Evolutionary conservation across 2,113 vertebrate species (phyloP).

Genomic region (Corythoichthys intestinalis): DNA sequence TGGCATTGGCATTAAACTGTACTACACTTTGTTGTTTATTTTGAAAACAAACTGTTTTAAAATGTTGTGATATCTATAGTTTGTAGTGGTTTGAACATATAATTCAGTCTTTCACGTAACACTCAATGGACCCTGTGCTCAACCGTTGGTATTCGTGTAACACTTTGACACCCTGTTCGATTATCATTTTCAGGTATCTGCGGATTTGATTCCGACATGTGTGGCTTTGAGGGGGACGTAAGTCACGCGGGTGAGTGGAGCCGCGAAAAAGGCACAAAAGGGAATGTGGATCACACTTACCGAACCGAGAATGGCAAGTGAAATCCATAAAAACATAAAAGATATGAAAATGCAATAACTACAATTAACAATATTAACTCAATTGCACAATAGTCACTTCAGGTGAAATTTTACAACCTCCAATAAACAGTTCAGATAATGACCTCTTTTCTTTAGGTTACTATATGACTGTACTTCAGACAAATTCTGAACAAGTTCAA

Average conservation of each 20-base stretch:
- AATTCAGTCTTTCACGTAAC: too few species aligned
- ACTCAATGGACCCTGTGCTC: too few species aligned
- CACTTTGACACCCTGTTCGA: not conserved
- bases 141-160: too few species aligned
- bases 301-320: constrained; percentile 64
- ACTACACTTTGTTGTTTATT: too few species aligned
- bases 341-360: not conserved
- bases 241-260: constrained; percentile 49
- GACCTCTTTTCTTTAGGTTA: constrained; percentile 50
- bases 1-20: too few species aligned
- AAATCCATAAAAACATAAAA: not conserved
- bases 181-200: constrained; percentile 48
- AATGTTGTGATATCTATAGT: too few species aligned
- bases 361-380: not conserved
- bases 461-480: constrained; percentile 48
- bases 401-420: not conserved
- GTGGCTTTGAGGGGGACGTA: constrained; percentile 58
- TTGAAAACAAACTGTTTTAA: too few species aligned
- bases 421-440: not conserved
- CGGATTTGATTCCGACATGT: constrained; percentile 64
- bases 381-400: not conserved
- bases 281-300: constrained; percentile 67
- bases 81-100: too few species aligned
- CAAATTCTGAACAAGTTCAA: constrained; percentile 17
- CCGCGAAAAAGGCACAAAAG: constrained; percentile 39